Base-by-base conservation (phyloP, 2,113 vertebrate genomes). In the Antennarius striatus region DNA sequence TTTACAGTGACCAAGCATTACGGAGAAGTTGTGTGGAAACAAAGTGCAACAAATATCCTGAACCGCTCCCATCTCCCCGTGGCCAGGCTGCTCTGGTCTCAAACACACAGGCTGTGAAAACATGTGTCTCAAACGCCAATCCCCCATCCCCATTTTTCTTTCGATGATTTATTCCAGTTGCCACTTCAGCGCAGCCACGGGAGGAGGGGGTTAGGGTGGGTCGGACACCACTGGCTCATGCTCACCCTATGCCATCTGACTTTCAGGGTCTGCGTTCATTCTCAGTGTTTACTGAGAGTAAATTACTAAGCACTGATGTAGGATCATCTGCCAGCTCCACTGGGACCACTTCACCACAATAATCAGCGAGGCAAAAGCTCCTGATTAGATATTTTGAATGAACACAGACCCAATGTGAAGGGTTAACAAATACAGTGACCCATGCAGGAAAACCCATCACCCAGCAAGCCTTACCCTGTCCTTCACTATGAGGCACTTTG, bases 401-500 rank as follows among this genome's bases (percentile, higher is more conserved):
- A 88, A 74, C 83, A 80, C 87, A 88, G 84, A 85, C 80, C 80
- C 75, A 3, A 28, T 28, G 78, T 74, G 74, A 65, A 51, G 75
- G 71, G 50, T 67, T 56, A 66, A 81, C 72, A 80, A 65, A 13
- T 82, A 55, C 51, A 57, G 87, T 76, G 81, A 86, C 66, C 87
- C 93, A 92, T 93, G 93, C 93, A 92, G 71, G 77, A 84, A 86
- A 78, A 86, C 61, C 76, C 82, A 84, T 85, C 73, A 83, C 82
- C 84, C 79, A 91, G 69, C 66, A 84, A 72, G 73, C 77, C 92
- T 93, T 93, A 92, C 93, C 92, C 92, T 92, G 84, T 92, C 91
- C 87, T 92, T 93, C 86, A 87, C 91, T 91, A 93, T 91, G 91
- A 91, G 83, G 92, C 91, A 93, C 92, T 93, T 92, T 81, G 90